phyloP scores from a whole-genome alignment of 2,113 vertebrate species.

The Ptilonorhynchus violaceus region DNA sequence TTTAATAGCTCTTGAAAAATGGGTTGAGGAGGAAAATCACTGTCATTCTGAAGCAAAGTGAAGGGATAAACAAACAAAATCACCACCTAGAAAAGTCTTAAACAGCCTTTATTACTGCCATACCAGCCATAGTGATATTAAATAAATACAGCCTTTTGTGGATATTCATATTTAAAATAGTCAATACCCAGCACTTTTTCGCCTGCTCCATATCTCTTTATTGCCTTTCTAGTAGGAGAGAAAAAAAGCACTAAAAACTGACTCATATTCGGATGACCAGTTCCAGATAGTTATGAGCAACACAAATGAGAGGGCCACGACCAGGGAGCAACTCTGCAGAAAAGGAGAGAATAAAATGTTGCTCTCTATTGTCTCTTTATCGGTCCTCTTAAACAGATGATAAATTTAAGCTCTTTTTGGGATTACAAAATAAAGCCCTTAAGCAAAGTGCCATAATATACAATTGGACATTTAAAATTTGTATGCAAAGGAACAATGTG shows the following conservation, averaged over 20 bases:
- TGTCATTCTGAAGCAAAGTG: neutral
- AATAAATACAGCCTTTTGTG: neutral
- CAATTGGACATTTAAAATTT: neutral
- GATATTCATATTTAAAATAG: neutral
- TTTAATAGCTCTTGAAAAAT: neutral
- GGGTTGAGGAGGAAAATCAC: neutral
- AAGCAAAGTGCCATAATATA: neutral
- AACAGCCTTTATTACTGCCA: neutral
- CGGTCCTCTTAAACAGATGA: neutral
- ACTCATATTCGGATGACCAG: neutral
- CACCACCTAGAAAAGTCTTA: neutral
- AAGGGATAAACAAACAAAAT: slow-evolving; percentile 34
- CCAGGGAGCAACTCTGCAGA: neutral
- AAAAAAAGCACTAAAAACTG: neutral
- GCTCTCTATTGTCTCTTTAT: neutral
- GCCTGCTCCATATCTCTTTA: slow-evolving; percentile 32
- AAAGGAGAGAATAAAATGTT: neutral
- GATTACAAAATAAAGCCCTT: neutral
- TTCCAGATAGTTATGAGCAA: slow-evolving; percentile 4
- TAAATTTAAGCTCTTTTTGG: neutral
- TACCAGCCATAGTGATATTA: neutral
- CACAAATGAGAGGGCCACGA: neutral
- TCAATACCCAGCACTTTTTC: neutral
- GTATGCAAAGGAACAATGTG: neutral
- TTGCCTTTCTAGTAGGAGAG: neutral